Evolutionary conservation across 2,888 invertebrate species (phyloP), one percentile per base, ranked within the genome.

Genomic region (Plebejus argus): DNA sequence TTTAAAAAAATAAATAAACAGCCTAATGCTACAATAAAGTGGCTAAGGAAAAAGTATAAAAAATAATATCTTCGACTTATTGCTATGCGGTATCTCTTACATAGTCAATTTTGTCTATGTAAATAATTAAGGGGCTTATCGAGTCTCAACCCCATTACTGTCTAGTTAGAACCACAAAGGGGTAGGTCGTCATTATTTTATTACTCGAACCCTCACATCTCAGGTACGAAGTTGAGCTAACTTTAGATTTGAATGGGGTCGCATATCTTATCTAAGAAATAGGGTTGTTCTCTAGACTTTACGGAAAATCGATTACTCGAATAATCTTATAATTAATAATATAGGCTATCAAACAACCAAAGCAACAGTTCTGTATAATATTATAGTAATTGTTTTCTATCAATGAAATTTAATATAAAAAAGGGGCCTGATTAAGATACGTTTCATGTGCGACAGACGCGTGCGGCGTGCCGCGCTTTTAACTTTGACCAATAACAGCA

Each of bases 231-330:
- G 88, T 92, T 90, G 84, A 87, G 88, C 87, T 84, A 90, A 91
- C 89, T 91, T 90, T 86, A 87, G 89, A 89, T 88, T 89, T 89
- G 89, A 90, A 91, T 90, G 90, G 86, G 89, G 86, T 86, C 86
- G 86, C 83, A 86, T 56, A 74, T 70, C 35, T 70, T 33, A 70
- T 28, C 70, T 70, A 18, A 70, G 23, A n/a, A 18, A 70, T 70
- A 70, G 70, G 70, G 70, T 33, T 35, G 70, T 18, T 35, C 28
- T 18, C 6, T 20, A 45, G 45, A 3, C 10, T 45, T 45, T 3
- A 45, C 45, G 45, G 45, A 45, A 45, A 45, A 45, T 45, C 10
- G 45, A 45, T 45, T 45, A 45, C 45, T 12, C 45, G 45, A 45
- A 45, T 10, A 28, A 28, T 28, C 28, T 28, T 28, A 28, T 2